Evolutionary conservation across 1,140 invertebrate species (phyloP).

Genomic region (Drosophila pectinifera): DNA sequence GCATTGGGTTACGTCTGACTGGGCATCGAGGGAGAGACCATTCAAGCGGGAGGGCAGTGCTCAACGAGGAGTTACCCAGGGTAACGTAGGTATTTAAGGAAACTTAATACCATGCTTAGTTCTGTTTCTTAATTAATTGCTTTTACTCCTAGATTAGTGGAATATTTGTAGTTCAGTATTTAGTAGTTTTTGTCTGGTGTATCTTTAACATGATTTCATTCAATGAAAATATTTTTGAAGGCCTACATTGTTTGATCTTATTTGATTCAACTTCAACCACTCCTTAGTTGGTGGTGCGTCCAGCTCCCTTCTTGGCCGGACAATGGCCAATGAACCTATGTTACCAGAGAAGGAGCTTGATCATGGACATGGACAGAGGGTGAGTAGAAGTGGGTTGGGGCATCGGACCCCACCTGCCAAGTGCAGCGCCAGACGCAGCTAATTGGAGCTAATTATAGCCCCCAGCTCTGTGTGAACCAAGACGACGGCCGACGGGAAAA

Average conservation of each 20-base stretch:
- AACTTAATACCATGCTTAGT: no score
- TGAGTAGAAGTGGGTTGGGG: background rate
- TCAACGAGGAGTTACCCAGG: background rate
- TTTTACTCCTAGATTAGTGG: background rate
- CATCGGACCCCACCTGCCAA: slow-evolving; percentile 57
- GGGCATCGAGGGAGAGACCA: slow-evolving; percentile 9
- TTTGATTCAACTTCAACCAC: background rate
- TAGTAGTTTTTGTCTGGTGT: no score
- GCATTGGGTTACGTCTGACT: slow-evolving; percentile 40
- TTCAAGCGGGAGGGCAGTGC: background rate
- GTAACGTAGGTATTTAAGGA: background rate
- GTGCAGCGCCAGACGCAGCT: slow-evolving; percentile 67
- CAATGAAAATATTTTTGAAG: no score
- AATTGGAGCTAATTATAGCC: slow-evolving; percentile 75
- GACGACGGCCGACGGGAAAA: slow-evolving; percentile 47
- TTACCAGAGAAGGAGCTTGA: background rate
- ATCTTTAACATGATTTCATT: no score
- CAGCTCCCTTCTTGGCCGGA: slow-evolving; percentile 1
- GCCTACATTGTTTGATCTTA: background rate
- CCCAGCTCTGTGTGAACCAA: slow-evolving; percentile 39
- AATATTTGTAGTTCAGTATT: no score
- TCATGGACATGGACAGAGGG: background rate
- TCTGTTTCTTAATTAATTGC: no score
- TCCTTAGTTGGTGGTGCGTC: no score
- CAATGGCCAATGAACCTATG: slow-evolving; percentile 5